Conservation (phyloP, 2,797 vertebrate genomes). For the Leptatherina wallacei region DNA sequence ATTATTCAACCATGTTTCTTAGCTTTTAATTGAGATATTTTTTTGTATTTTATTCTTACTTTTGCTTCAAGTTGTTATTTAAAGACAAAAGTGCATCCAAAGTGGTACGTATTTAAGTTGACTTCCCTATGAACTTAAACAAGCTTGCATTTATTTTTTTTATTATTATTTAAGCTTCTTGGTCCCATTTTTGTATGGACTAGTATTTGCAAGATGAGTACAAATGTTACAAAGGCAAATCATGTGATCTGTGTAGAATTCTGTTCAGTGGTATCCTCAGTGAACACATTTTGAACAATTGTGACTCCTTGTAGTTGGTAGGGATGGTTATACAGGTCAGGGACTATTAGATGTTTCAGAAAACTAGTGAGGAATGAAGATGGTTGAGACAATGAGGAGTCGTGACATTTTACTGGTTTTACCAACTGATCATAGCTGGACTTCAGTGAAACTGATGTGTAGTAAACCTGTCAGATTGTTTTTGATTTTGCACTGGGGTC, state of each 20-base stretch:
- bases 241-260: background rate
- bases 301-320: background rate
- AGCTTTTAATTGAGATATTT: conserved; percentile 36
- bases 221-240: background rate
- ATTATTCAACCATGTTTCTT: conserved; percentile 6
- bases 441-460: conserved; percentile 12
- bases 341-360: background rate
- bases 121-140: conserved; percentile 6
- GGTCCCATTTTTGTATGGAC: conserved; percentile 19
- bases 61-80: conserved; percentile 35
- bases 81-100: conserved; percentile 11
- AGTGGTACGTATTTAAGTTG: conserved; percentile 9
- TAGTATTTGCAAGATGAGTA: background rate
- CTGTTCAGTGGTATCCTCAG: background rate
- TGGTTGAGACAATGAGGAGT: background rate
- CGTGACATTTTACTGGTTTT: background rate
- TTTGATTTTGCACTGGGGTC: conserved; percentile 54
- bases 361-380: background rate
- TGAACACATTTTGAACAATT: background rate
- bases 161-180: background rate
- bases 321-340: background rate
- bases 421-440: background rate
- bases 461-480: conserved; percentile 35
- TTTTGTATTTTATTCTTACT: background rate
- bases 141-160: background rate